Evolutionary conservation across 2,888 invertebrate genomes (phyloP).

Genomic region (Drosophila formosana): DNA sequence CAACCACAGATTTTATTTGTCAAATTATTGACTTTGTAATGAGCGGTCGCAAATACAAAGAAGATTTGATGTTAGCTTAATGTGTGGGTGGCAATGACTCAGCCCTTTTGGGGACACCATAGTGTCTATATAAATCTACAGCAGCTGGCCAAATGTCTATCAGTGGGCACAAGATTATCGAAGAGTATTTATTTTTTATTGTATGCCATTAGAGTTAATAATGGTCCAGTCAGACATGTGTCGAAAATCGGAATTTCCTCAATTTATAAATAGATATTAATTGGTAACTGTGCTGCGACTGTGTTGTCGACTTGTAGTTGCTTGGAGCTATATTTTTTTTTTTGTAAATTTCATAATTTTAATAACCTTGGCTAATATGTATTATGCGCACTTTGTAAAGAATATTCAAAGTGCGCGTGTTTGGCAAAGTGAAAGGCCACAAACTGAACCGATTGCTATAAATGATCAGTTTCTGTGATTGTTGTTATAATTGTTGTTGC

Average conservation of each 20-base stretch:
- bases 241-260: constrained; percentile 71
- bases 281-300: constrained; percentile 40
- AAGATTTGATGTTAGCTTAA: background rate
- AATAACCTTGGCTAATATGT: constrained; percentile 75
- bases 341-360: constrained; percentile 62
- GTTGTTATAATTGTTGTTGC: constrained; percentile 28
- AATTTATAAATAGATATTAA: constrained; percentile 69
- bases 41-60: constrained; percentile 20
- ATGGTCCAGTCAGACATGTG: constrained; percentile 56
- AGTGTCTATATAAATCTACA: constrained; percentile 25
- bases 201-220: constrained; percentile 43
- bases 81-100: constrained; percentile 47
- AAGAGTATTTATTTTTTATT: constrained; percentile 21
- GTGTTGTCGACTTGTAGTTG: constrained; percentile 34
- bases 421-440: constrained; percentile 74
- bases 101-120: constrained; percentile 20
- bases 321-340: constrained; percentile 66
- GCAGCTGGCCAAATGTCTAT: constrained; percentile 18
- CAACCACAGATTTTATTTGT: background rate
- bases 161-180: background rate
- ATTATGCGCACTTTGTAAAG: constrained; percentile 72
- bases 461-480: constrained; percentile 56
- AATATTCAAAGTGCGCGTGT: constrained; percentile 72
- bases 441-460: constrained; percentile 64
- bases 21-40: constrained; percentile 14